These are phyloP conservation scores for Rotaria sp. DNA, from an alignment of 2,888 invertebrate species.

Conservation along the genomic window DNA sequence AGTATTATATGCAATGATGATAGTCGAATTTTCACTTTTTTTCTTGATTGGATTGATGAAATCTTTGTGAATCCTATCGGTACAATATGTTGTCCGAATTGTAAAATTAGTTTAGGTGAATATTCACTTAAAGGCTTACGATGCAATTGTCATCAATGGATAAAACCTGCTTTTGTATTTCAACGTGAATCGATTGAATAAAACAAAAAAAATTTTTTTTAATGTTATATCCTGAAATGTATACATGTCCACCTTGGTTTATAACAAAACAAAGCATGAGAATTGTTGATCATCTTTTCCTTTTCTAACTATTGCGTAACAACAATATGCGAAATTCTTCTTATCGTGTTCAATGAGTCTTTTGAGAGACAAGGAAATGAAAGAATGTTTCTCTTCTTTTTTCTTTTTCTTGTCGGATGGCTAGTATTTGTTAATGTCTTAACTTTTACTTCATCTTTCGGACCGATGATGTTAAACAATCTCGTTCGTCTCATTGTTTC, in stretches of 20 bases:
- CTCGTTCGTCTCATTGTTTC: background rate
- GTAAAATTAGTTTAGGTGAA: conserved; percentile 7
- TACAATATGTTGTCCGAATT: background rate
- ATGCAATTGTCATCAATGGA: conserved; percentile 1
- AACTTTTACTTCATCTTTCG: background rate
- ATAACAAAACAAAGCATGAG: background rate
- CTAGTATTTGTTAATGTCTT: conserved; percentile 2
- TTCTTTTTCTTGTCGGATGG: background rate
- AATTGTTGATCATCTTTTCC: background rate
- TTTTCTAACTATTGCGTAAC: background rate
- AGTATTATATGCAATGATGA: background rate
- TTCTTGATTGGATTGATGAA: background rate
- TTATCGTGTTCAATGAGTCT: background rate
- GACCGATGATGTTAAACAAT: background rate
- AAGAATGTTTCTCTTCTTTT: background rate
- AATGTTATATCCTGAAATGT: background rate
- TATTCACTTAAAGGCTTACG: background rate
- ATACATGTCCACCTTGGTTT: background rate
- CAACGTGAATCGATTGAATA: background rate
- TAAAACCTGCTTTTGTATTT: conserved; percentile 12
- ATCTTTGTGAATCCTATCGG: background rate
- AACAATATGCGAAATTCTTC: background rate
- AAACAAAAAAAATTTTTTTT: background rate
- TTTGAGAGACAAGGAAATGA: background rate
- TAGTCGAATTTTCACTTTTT: background rate